These are phyloP conservation scores for Agonopterix alstromeriana DNA, from an alignment of 2,888 invertebrate species.

Conservation along the genomic window DNA sequence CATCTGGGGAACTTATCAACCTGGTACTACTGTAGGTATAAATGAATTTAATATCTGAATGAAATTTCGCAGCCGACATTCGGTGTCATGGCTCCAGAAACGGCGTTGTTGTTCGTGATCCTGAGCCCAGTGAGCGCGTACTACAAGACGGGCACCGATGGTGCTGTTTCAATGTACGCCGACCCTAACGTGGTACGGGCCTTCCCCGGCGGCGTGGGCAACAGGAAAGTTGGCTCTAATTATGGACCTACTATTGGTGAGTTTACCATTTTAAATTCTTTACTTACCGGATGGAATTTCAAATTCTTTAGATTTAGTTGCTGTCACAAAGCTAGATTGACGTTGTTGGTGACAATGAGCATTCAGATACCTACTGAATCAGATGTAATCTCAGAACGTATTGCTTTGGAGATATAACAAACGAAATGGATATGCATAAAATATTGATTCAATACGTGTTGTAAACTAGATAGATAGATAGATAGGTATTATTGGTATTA, in stretches of 20 bases:
- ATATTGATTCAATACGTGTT: too few species aligned
- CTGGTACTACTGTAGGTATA: too few species aligned
- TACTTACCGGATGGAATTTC: not conserved
- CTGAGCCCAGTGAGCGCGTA: slow-evolving; percentile 96
- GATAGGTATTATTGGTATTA: too few species aligned
- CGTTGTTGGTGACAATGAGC: too few species aligned
- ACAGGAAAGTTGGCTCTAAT: slow-evolving; percentile 96
- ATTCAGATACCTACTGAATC: too few species aligned
- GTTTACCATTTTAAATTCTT: slow-evolving; percentile 4
- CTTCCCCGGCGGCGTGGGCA: slow-evolving; percentile 97
- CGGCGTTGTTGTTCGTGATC: slow-evolving; percentile 94
- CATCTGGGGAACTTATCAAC: too few species aligned
- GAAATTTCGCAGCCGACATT: slow-evolving; percentile 84
- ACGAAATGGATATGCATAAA: too few species aligned
- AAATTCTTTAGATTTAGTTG: too few species aligned
- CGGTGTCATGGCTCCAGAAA: slow-evolving; percentile 91
- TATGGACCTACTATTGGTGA: slow-evolving; percentile 89
- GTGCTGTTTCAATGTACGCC: slow-evolving; percentile 91
- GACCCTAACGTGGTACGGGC: slow-evolving; percentile 92
- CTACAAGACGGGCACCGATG: slow-evolving; percentile 81
- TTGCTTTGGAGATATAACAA: too few species aligned
- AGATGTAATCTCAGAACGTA: too few species aligned
- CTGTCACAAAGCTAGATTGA: too few species aligned
- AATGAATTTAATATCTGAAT: not conserved
- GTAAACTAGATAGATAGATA: too few species aligned